These are phyloP conservation scores for Drosophila hawaiiensis DNA, from an alignment of 2,888 invertebrate species.

Conservation along the genomic window DNA sequence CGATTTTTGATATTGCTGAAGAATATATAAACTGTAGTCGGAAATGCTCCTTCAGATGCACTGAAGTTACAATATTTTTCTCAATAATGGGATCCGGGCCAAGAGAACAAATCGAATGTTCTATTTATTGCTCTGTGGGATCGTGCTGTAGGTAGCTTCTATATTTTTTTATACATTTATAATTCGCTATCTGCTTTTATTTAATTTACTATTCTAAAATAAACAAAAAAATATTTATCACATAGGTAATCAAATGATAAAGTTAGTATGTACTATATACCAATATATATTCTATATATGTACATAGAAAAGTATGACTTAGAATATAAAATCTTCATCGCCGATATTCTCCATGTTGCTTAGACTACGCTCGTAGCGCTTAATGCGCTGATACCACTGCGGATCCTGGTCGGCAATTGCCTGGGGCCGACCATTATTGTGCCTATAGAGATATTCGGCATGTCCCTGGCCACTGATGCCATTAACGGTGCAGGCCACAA, in stretches of 20 bases:
- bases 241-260: conserved; percentile 4
- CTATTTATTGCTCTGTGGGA: neutral
- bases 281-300: too few relatives aligned
- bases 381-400: conserved; percentile 87
- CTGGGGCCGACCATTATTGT: conserved; percentile 87
- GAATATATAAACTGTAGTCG: neutral
- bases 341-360: conserved; percentile 60
- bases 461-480: conserved; percentile 89
- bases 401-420: conserved; percentile 86
- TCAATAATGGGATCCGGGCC: neutral
- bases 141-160: neutral
- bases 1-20: neutral
- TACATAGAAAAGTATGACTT: neutral
- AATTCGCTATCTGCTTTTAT: neutral
- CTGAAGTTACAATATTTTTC: neutral
- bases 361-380: conserved; percentile 73
- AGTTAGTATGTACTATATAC: neutral
- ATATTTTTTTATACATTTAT: neutral
- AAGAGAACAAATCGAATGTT: neutral
- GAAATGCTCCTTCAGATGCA: neutral
- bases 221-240: conserved; percentile 27
- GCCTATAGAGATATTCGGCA: conserved; percentile 90
- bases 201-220: neutral
- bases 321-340: conserved; percentile 68
- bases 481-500: conserved; percentile 85